Base-by-base conservation (phyloP, 2,113 vertebrate genomes). In the Trogon melanurus region DNA sequence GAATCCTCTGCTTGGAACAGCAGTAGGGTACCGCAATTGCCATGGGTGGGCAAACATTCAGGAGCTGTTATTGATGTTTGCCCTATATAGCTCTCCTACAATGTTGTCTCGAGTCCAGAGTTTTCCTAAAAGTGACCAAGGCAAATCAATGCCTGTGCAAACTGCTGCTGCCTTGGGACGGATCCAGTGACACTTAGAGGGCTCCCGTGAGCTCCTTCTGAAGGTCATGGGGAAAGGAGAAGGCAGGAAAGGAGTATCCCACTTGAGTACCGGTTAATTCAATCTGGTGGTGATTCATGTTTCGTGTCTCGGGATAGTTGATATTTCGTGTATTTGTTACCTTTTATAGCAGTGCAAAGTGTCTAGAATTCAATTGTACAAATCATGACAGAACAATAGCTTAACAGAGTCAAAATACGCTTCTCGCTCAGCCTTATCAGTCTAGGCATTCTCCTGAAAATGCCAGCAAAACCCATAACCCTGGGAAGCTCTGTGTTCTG, bases 171-270 rank as follows among this genome's bases (percentile, higher is more conserved):
- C 41, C 41, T 85, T 94, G 93, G 94, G 73, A 89, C 41, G 11
- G 70, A 88, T 95, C 93, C 94, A 94, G 2, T 0, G 6, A 51
- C 36, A 22, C 47, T 56, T 65, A 76, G 91, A 70, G 58, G 13
- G 61, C 69, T 83, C 83, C 21, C 51, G 56, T 64, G 69, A 83
- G 66, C 47, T 50, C 9, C 76, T 79, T 61, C 62, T 84, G 86
- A 93, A 96, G 93, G 92, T 96, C 95, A 79, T 8, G 0, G 2
- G 53, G 72, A 64, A 47, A 74, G 69, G 69, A 82, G 48, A 75
- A 60, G 20, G 74, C 93, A 93, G 93, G 94, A 97, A 96, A 97
- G 91, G 95, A 97, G 87, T 95, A 58, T 95, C 91, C 94, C 58
- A 2, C 54, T 76, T 2, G 1, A 79, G 27, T 36, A 58, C 25